Base-by-base conservation (phyloP, 1,140 invertebrate species). In the Oppia nitens region DNA sequence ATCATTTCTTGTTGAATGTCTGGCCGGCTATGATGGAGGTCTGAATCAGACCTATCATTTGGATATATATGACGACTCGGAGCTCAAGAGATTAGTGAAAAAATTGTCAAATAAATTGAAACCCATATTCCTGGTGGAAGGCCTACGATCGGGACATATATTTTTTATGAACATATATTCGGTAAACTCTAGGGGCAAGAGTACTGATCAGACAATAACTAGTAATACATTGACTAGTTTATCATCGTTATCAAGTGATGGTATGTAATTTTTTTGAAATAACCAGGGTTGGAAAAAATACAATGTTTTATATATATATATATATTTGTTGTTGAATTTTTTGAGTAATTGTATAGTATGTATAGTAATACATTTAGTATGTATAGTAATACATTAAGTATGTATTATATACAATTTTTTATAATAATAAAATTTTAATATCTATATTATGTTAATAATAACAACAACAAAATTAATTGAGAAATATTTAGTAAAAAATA, bases 41-140 rank as follows among this genome's bases (percentile, higher is more conserved):
- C 75, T 87, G 24, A 77, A 81, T 20, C 86, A 89, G 70, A 80
- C 81, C 66, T 90, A 89, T 70, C 73, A 86, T 50, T 72, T 89
- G 51, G 84, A 89, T 72, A 83, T 86, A 47, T 77, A 81, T 68
- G 55, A 40, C 17, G 55, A 40, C 17, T 6, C 32, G 6, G 32
- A 40, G 2, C 52, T 57, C 28, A 58, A 64, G 27, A 32, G 57
- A 24, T 55, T 64, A 11, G 29, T 49, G 26, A 53, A 53, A 2
- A 64, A 64, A 14, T 17, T 64, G 25, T 63, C 63, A 6, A 23
- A 53, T 28, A 47, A 28, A 32, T 47, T 56, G 17, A 49, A 59
- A 53, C 64, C 64, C 21, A 58, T 61, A 25, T 63, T 65, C 47
- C 47, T 45, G 23, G 53, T 60, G n/a, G 32, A 55, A 14, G 60